phyloP scores from a whole-genome alignment of 2,888 invertebrate species.

The Harmothoe impar region DNA sequence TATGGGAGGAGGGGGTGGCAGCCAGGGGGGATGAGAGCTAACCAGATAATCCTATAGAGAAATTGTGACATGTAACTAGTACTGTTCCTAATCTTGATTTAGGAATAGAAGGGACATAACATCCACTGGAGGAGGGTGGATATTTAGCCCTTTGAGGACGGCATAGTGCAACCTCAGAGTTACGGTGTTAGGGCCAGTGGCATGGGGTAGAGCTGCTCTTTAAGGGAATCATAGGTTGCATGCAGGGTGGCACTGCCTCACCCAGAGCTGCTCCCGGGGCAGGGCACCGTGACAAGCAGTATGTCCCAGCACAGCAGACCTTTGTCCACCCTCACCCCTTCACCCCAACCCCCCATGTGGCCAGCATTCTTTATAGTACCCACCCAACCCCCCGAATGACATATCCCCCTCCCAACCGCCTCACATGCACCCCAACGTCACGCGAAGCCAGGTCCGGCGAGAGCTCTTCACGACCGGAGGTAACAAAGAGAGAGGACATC shows the following conservation, averaged over 20 bases:
- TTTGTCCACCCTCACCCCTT: constrained; percentile 14
- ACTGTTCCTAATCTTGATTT: no score
- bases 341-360: not conserved
- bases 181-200: no score
- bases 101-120: no score
- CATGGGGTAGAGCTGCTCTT: not conserved
- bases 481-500: constrained; percentile 17
- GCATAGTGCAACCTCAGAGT: no score
- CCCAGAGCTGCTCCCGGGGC: not conserved
- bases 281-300: not conserved
- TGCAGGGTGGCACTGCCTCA: not conserved
- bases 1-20: not conserved
- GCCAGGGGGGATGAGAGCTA: no score
- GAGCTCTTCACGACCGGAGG: constrained; percentile 35
- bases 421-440: not conserved
- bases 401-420: not conserved
- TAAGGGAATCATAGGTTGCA: not conserved
- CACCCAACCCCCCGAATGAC: not conserved
- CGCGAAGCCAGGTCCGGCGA: not conserved
- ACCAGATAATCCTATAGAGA: no score
- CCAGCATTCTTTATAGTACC: not conserved
- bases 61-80: no score
- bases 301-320: not conserved
- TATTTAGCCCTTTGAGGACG: no score
- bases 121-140: no score